These are phyloP conservation scores for Epizoanthus rinbou DNA, from an alignment of 92 coral and sea anemone species.

Conservation along the genomic window DNA sequence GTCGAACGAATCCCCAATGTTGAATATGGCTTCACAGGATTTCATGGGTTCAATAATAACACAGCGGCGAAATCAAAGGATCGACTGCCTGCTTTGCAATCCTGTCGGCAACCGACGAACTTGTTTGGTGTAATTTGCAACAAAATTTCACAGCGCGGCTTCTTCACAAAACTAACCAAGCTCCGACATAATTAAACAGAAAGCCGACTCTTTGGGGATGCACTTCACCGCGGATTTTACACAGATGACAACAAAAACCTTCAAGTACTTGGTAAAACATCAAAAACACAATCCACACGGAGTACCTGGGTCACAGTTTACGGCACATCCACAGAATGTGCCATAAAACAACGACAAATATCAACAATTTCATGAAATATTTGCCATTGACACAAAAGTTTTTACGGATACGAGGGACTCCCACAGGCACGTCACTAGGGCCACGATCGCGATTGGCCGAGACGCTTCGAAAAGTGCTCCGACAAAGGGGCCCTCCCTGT, in stretches of 20 bases:
- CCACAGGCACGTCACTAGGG: constrained; percentile 21
- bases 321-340: neutral
- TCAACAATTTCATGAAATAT: constrained; percentile 15
- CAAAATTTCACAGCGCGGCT: constrained; percentile 38
- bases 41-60: constrained; percentile 11
- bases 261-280: constrained; percentile 6
- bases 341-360: constrained; percentile 7
- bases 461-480: constrained; percentile 12
- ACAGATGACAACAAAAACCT: constrained; percentile 20
- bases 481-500: constrained; percentile 16
- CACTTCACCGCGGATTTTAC: constrained; percentile 20
- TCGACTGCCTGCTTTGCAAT: constrained; percentile 33
- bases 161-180: constrained; percentile 32
- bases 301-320: constrained; percentile 12
- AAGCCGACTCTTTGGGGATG: constrained; percentile 30
- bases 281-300: constrained; percentile 12
- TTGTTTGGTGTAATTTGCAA: constrained; percentile 29
- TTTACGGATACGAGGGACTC: constrained; percentile 34
- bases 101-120: constrained; percentile 33
- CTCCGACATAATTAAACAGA: constrained; percentile 33
- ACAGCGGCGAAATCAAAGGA: constrained; percentile 43
- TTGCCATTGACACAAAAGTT: constrained; percentile 9
- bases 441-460: constrained; percentile 36
- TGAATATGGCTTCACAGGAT: constrained; percentile 31
- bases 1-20: constrained; percentile 11